Evolutionary conservation across 35 echinoderm and acorn worm genomes (phyloP).

Genomic region (Hemicentrotus pulcherrimus): DNA sequence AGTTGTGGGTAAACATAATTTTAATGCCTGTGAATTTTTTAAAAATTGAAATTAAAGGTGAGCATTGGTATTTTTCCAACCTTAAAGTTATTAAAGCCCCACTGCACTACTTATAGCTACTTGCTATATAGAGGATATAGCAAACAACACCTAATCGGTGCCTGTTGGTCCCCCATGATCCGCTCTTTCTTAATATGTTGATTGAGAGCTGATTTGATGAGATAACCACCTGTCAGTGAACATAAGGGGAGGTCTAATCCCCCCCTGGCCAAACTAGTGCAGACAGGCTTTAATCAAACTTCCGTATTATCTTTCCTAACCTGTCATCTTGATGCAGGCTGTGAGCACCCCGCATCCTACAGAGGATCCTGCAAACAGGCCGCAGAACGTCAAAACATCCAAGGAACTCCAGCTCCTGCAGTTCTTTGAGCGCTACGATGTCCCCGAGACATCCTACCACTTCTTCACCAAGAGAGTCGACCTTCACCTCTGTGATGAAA

Average conservation of each 20-base stretch:
- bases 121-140: too few relatives aligned
- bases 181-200: too few relatives aligned
- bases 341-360: conserved; percentile 30
- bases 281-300: background rate
- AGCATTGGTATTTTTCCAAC: background rate
- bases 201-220: too few relatives aligned
- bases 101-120: too few relatives aligned
- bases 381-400: conserved; percentile 63
- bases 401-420: conserved; percentile 84
- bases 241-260: too few relatives aligned
- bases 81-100: background rate
- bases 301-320: background rate
- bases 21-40: too few relatives aligned
- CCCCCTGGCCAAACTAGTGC: too few relatives aligned
- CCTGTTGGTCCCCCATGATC: too few relatives aligned
- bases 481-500: conserved; percentile 96
- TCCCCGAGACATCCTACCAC: conserved; percentile 93
- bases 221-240: too few relatives aligned
- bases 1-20: too few relatives aligned
- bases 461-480: conserved; percentile 82
- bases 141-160: too few relatives aligned
- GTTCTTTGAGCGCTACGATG: conserved; percentile 91
- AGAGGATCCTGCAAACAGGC: conserved; percentile 55
- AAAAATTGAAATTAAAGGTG: too few relatives aligned
- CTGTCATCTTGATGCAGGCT: background rate